Base-by-base conservation (phyloP, 2,888 invertebrate genomes). In the Sacculina carcini region DNA sequence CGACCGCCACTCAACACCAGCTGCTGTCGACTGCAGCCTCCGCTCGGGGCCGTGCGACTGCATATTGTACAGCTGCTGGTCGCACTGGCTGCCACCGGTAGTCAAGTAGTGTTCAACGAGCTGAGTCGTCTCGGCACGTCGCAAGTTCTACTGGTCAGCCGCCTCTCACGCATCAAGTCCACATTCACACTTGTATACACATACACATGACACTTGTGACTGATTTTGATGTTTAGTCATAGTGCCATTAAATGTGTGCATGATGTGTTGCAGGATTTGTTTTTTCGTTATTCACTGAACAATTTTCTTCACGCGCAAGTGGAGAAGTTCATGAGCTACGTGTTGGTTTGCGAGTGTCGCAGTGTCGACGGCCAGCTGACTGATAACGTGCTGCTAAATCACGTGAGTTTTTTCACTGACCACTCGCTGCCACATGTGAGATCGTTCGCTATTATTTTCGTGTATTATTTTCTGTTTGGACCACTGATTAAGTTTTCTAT, bases 301-400 rank as follows among this genome's bases (percentile, higher is more conserved):
- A 92, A 89, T 72, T 90, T 94, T 70, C 73, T 94, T 64, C 92
- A 94, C 68, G 79, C 79, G 58, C 83, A 86, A 69, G 80, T 86
- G 58, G 77, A 79, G 65, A 75, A 78, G 65, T 79, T 83, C 64
- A 68, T 89, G 59, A 71, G 72, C 55, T 72, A 77, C 67, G 78
- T 82, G 61, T 74, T 85, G 61, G n/a, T n/a, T n/a, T n/a, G n/a
- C n/a, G n/a, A n/a, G n/a, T n/a, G n/a, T n/a, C n/a, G n/a, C n/a
- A n/a, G n/a, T n/a, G n/a, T n/a, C n/a, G n/a, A n/a, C n/a, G n/a
- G n/a, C n/a, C n/a, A n/a, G n/a, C n/a, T n/a, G n/a, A n/a, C n/a
- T n/a, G n/a, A n/a, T n/a, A n/a, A n/a, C n/a, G n/a, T n/a, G n/a
- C n/a, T n/a, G n/a, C n/a, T n/a, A n/a, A n/a, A n/a, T n/a, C n/a